Conservation (phyloP, 1,140 invertebrate species). For the Bradysia coprophila region DNA sequence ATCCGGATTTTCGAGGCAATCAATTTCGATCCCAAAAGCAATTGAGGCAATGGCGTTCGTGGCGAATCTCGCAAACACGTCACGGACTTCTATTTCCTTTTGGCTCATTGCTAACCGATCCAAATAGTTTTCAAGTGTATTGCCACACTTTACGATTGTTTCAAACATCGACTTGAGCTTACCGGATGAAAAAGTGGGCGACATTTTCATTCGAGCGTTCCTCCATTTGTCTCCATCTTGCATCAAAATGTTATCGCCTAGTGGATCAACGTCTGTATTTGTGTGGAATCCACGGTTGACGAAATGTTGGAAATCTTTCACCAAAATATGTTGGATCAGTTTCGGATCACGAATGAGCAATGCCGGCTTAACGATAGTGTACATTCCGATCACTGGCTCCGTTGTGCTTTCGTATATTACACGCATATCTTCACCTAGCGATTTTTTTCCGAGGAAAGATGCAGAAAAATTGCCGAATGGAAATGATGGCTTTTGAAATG, state of each 20-base stretch:
- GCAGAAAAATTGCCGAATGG: slow-evolving; percentile 16
- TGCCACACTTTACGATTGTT: slow-evolving; percentile 14
- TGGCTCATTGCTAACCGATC: slow-evolving; percentile 23
- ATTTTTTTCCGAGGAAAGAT: not conserved
- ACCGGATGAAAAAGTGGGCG: slow-evolving; percentile 27
- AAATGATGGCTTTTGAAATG: slow-evolving; percentile 20
- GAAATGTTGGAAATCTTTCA: no score
- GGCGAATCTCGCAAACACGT: slow-evolving; percentile 20
- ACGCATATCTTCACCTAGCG: not conserved
- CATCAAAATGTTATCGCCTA: slow-evolving; percentile 24
- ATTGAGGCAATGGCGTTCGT: slow-evolving; percentile 32
- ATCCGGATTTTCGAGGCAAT: not conserved
- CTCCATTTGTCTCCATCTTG: slow-evolving; percentile 28
- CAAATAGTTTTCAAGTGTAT: slow-evolving; percentile 8
- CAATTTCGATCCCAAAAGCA: slow-evolving; percentile 30
- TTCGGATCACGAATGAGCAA: not conserved
- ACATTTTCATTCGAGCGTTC: slow-evolving; percentile 25
- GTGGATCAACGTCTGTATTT: slow-evolving; percentile 19
- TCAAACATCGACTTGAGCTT: slow-evolving; percentile 30
- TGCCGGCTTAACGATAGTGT: not conserved
- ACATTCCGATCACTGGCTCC: not conserved
- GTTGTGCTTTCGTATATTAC: not conserved
- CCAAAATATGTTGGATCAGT: no score
- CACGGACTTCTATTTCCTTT: slow-evolving; percentile 1
- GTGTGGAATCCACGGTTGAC: no score